A percentile compares a stretch with the other conserved stretches of the same genome.
phyloP scores from a whole-genome alignment of 2,113 vertebrate species.

The Cynoglossus semilaevis region DNA sequence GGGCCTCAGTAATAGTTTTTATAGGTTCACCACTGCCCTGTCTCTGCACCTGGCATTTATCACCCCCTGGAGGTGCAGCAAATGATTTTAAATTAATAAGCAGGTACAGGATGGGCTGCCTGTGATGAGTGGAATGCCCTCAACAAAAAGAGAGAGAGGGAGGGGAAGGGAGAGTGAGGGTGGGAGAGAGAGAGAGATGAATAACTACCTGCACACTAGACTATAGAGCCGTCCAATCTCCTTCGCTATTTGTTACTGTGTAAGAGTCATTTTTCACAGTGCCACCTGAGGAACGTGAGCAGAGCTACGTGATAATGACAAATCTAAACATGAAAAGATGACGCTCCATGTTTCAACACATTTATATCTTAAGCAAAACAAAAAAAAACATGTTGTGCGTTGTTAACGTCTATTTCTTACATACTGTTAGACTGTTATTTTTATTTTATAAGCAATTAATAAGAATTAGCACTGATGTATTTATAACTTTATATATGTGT shows the following conservation, averaged over 20 bases:
- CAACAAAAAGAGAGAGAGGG: constrained; percentile 34
- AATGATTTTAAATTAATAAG: constrained; percentile 82
- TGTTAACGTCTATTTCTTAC: no score
- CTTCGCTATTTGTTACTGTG: constrained; percentile 5
- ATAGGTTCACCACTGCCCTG: constrained; percentile 76
- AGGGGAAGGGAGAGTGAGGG: no score
- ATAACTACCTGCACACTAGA: constrained; percentile 34
- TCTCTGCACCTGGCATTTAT: constrained; percentile 77
- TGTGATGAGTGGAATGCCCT: constrained; percentile 44
- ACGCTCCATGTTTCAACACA: no score
- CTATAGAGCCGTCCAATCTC: constrained; percentile 10
- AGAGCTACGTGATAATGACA: background rate
- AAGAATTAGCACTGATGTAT: no score
- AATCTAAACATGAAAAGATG: no score
- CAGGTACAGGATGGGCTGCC: constrained; percentile 63
- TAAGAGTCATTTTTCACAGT: constrained; percentile 8
- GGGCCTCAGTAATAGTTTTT: constrained; percentile 78
- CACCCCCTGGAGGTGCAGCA: constrained; percentile 71
- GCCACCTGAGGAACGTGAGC: constrained; percentile 2
- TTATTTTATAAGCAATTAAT: no score
- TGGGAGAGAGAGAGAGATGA: constrained; percentile 20
- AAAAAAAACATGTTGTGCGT: no score
- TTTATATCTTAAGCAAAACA: no score
- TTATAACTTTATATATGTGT: no score
- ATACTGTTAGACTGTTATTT: no score